Percentiles rank a stretch among this genome's conserved stretches.
Evolutionary conservation across 2,888 invertebrate genomes (phyloP).

Genomic region (Sycophila texana): DNA sequence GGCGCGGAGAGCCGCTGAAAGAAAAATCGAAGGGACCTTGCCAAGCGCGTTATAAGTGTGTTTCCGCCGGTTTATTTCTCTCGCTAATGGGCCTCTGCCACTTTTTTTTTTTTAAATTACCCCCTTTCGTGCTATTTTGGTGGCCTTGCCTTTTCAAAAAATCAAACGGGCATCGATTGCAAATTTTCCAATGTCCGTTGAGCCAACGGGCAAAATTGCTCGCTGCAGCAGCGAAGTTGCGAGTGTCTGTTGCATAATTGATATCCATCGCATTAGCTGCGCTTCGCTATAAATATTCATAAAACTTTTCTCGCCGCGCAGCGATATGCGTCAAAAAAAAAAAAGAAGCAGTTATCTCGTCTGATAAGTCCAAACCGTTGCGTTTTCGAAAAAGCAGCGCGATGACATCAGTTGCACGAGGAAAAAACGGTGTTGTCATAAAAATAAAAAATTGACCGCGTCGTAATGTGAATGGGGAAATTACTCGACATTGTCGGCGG

Average conservation of each 20-base stretch:
- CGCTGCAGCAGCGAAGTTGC: neutral
- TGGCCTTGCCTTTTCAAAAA: too few species aligned
- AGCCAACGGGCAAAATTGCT: too few species aligned
- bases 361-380: neutral
- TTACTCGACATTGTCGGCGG: too few species aligned
- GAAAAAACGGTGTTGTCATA: neutral
- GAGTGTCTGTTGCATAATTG: neutral
- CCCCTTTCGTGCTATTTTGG: too few species aligned
- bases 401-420: neutral
- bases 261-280: neutral
- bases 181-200: too few species aligned
- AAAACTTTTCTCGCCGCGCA: too few species aligned
- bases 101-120: too few species aligned
- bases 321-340: too few species aligned
- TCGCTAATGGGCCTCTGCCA: too few species aligned
- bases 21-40: constrained; percentile 23
- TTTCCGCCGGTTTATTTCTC: too few species aligned
- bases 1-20: neutral
- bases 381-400: neutral
- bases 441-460: neutral
- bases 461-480: neutral
- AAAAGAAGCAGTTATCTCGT: too few species aligned
- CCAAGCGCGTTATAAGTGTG: neutral
- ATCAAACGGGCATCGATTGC: too few species aligned
- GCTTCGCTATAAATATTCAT: neutral